phyloP scores from a whole-genome alignment of 2,797 vertebrate species.

The Mergus octosetaceus region DNA sequence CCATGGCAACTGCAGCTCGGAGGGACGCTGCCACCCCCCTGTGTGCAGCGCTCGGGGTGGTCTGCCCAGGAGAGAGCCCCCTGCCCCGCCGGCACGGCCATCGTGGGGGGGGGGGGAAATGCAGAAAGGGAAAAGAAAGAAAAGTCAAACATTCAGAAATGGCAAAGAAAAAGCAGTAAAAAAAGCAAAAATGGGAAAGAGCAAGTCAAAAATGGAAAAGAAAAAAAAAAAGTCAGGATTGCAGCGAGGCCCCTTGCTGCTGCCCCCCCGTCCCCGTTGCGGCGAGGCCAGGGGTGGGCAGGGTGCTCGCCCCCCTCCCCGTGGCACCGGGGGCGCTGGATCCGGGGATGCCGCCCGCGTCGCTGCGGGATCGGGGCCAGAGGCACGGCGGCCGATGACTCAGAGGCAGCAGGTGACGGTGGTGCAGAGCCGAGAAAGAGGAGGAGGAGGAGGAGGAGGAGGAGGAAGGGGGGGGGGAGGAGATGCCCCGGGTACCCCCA shows the following conservation, averaged over 20 bases:
- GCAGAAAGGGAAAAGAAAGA: too few relatives aligned
- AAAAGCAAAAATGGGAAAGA: too few relatives aligned
- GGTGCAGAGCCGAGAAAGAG: background rate
- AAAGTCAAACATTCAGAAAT: too few relatives aligned
- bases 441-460: background rate
- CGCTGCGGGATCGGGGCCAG: background rate
- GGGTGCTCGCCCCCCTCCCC: background rate
- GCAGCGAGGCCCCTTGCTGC: background rate
- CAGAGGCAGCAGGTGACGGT: slow-evolving; percentile 45
- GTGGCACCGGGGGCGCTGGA: background rate
- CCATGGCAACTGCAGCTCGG: accelerated
- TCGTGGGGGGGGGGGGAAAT: too few relatives aligned
- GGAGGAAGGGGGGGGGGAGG: background rate
- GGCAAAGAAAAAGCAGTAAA: too few relatives aligned
- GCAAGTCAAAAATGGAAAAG: too few relatives aligned
- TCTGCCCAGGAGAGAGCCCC: too few relatives aligned
- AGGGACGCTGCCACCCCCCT: accelerated
- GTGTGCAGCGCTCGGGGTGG: too few relatives aligned
- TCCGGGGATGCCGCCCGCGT: background rate
- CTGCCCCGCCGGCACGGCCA: background rate
- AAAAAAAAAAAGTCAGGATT: too few relatives aligned
- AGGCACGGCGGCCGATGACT: slow-evolving; percentile 23
- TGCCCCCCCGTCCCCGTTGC: background rate
- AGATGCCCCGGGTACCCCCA: background rate
- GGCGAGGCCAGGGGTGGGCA: background rate